Base-by-base conservation (phyloP, 2,797 vertebrate species). In the Sitta carolinensis region DNA sequence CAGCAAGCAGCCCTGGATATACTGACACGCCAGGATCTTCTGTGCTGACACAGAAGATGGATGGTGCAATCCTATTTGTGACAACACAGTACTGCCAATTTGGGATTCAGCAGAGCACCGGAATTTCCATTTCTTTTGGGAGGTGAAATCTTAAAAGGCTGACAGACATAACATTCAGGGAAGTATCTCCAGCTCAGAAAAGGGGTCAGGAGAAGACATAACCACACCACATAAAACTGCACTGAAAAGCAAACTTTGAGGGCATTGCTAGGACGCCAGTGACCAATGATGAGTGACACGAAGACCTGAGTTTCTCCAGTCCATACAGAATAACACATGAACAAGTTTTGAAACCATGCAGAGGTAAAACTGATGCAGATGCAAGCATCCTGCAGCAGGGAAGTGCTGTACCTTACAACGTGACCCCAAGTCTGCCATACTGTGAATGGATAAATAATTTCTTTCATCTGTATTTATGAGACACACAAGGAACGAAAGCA, bases 401-500 rank as follows among this genome's bases (percentile, higher is more conserved):
- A 80, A 74, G 40, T 30, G 27, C 50, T 87, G 29, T 38, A 59
- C 51, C 64, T 67, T 32, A 21, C 29, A 62, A 7, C 3, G 20
- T n/a, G 29, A 19, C 20, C 34, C 38, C 51, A 51, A 88, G 11
- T 77, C 34, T 47, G 54, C 57, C n/a, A 36, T 14, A 48, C 26
- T 72, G 40, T 51, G 40, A 91, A 48, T 4, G 8, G 58, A 57
- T 10, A 47, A 76, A 18, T 27, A 62, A 42, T 9, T 47, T 70
- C 38, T 79, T 77, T 69, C 19, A 45, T 27, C 13, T 73, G 54
- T 25, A 20, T 27, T 79, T 58, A 59, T 16, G 21, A 58, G 34
- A 64, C 32, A 52, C 3, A 15, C 0, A 54, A 14, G 0, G 2
- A 34, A n/a, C 4, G n/a, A 76, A 89, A 78, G 45, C 32, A 30